These are phyloP conservation scores for Cancer borealis DNA, from an alignment of 2,888 invertebrate genomes.

Conservation along the genomic window DNA sequence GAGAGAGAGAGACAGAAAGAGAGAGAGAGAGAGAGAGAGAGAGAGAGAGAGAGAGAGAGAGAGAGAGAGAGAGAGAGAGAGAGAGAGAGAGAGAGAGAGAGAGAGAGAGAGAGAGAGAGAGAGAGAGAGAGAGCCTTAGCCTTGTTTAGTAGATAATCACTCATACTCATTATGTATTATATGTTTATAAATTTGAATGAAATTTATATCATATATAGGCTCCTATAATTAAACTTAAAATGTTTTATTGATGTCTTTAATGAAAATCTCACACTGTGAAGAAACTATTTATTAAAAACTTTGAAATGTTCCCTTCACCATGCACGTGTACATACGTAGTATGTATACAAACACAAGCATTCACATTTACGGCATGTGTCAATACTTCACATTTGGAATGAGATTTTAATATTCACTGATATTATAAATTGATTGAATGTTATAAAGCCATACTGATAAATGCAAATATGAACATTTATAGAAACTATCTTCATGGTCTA, in stretches of 20 bases:
- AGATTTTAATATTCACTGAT: slow-evolving; percentile 2
- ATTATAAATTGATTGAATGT: slow-evolving; percentile 29
- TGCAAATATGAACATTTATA: slow-evolving; percentile 38
- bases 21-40: too few species aligned
- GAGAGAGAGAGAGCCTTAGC: too few species aligned
- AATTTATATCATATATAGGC: neutral
- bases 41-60: too few species aligned
- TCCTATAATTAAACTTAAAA: neutral
- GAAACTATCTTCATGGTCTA: slow-evolving; percentile 26
- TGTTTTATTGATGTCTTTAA: neutral
- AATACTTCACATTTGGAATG: slow-evolving; percentile 38
- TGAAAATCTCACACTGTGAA: slow-evolving; percentile 43
- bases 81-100: too few species aligned
- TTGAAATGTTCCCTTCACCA: slow-evolving; percentile 62
- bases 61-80: too few species aligned
- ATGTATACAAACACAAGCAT: slow-evolving; percentile 50
- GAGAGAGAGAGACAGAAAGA: too few species aligned
- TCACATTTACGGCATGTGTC: slow-evolving; percentile 49
- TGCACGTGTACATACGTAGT: slow-evolving; percentile 52
- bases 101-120: too few species aligned
- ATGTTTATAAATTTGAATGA: neutral
- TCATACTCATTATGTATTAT: too few species aligned
- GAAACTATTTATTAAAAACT: slow-evolving; percentile 67
- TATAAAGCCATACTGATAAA: slow-evolving; percentile 30
- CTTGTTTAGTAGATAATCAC: too few species aligned